A percentile compares a stretch with the other conserved stretches of the same genome.
These are phyloP conservation scores for Lepeophtheirus salmonis DNA, from an alignment of 1,140 invertebrate genomes.

Conservation along the genomic window DNA sequence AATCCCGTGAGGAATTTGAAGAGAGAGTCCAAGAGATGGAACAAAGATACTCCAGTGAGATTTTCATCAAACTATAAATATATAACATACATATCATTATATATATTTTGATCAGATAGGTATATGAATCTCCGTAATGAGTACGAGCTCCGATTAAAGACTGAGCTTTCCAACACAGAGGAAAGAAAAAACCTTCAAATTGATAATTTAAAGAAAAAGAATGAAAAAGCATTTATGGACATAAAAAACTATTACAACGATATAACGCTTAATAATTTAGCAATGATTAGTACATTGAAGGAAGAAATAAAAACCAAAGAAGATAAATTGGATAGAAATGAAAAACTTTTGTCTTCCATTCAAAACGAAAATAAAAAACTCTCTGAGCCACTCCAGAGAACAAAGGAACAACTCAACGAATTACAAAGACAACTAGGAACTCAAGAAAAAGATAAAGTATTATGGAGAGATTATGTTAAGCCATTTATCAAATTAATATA, in stretches of 20 bases:
- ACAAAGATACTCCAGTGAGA: constrained; percentile 55
- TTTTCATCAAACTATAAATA: no score
- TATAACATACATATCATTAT: no score
- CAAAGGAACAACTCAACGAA: constrained; percentile 11
- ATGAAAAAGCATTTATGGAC: constrained; percentile 62
- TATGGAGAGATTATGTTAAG: no score
- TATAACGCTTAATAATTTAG: constrained; percentile 73
- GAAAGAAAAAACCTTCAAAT: constrained; percentile 73
- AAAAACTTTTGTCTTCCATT: background rate
- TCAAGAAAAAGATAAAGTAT: constrained; percentile 16
- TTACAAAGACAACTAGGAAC: constrained; percentile 1
- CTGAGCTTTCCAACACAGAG: constrained; percentile 54
- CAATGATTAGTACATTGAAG: constrained; percentile 35
- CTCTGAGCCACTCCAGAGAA: constrained; percentile 2
- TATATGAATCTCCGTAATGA: constrained; percentile 54
- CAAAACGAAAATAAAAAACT: constrained; percentile 17
- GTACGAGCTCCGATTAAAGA: constrained; percentile 40
- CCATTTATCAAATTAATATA: no score
- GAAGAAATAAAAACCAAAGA: constrained; percentile 15
- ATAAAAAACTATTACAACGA: constrained; percentile 87
- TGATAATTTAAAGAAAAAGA: constrained; percentile 51
- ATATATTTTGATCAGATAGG: no score
- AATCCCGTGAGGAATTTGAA: constrained; percentile 47
- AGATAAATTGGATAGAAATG: constrained; percentile 10
- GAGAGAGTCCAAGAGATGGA: constrained; percentile 53